Percentiles rank a stretch among this genome's conserved stretches.
Evolutionary conservation across 2,797 vertebrate genomes (phyloP).

Genomic region (Scleropages formosus): DNA sequence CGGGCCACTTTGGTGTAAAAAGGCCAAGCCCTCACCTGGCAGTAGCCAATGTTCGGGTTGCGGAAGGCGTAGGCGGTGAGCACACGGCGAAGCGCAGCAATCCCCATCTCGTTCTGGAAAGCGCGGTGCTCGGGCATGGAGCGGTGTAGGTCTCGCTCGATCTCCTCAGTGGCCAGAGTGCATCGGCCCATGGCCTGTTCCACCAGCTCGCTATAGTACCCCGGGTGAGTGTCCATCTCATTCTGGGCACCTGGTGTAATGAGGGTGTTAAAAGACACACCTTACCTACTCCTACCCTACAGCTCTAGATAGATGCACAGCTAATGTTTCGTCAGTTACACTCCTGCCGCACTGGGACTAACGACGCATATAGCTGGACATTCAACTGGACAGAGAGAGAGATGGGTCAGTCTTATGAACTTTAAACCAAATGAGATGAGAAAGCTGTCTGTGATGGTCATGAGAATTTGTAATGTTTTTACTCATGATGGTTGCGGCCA

Average conservation of each 20-base stretch:
- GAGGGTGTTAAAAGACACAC: background rate
- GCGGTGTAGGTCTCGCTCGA: slow-evolving; percentile 94
- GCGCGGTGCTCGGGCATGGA: slow-evolving; percentile 97
- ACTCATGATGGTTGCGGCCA: too few relatives aligned
- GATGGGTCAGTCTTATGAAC: too few relatives aligned
- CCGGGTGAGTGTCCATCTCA: slow-evolving; percentile 87
- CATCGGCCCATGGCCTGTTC: slow-evolving; percentile 84
- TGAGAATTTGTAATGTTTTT: too few relatives aligned
- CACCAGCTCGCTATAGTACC: slow-evolving; percentile 87
- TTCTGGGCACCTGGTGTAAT: slow-evolving; percentile 82
- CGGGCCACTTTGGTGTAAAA: background rate
- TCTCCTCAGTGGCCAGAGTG: slow-evolving; percentile 91
- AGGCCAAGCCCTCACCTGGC: slow-evolving; percentile 42
- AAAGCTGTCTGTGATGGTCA: too few relatives aligned
- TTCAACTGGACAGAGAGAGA: too few relatives aligned
- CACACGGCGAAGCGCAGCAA: slow-evolving; percentile 88
- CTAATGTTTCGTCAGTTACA: background rate
- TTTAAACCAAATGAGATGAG: too few relatives aligned
- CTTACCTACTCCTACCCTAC: background rate
- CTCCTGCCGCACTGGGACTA: background rate
- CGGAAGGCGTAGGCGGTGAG: slow-evolving; percentile 94
- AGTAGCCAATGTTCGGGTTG: slow-evolving; percentile 94
- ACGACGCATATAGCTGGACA: background rate
- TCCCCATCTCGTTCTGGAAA: slow-evolving; percentile 92
- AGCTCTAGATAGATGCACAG: background rate